A percentile compares a stretch with the other conserved stretches of the same genome.
These are phyloP conservation scores for Acropora yongei DNA, from an alignment of 64 coral and sea anemone species.

Conservation along the genomic window DNA sequence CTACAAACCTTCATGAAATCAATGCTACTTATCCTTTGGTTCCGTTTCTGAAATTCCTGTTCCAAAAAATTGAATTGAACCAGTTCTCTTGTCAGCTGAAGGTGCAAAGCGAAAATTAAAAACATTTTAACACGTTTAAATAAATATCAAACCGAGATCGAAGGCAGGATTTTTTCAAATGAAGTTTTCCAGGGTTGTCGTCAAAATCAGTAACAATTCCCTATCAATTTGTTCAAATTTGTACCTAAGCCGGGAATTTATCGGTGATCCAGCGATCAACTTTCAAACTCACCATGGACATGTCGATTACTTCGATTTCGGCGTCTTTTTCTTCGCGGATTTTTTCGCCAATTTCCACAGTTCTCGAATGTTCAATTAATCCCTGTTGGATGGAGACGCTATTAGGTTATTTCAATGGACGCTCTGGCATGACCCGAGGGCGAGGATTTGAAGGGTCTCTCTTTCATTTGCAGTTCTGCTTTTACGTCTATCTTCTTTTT, in stretches of 20 bases:
- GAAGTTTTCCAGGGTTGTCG: no score
- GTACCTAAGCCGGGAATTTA: no score
- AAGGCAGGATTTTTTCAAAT: no score
- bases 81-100: constrained; percentile 31
- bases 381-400: neutral
- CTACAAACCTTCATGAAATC: constrained; percentile 60
- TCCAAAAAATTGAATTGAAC: constrained; percentile 32
- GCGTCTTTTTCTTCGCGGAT: constrained; percentile 9
- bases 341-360: constrained; percentile 26
- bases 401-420: no score
- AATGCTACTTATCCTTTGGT: constrained; percentile 26
- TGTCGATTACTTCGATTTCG: neutral
- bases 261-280: no score
- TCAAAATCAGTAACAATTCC: no score
- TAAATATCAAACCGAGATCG: neutral
- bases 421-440: no score
- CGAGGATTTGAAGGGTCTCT: no score
- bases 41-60: constrained; percentile 16
- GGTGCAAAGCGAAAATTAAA: neutral
- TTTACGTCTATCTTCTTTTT: no score
- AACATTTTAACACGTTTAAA: neutral
- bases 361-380: constrained; percentile 10
- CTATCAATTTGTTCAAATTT: no score
- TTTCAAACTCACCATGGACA: constrained; percentile 5
- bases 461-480: no score